Evolutionary conservation across 2,797 vertebrate genomes (phyloP), one percentile per base, ranked within the genome.

Genomic region (Aselliscus stoliczkanus): DNA sequence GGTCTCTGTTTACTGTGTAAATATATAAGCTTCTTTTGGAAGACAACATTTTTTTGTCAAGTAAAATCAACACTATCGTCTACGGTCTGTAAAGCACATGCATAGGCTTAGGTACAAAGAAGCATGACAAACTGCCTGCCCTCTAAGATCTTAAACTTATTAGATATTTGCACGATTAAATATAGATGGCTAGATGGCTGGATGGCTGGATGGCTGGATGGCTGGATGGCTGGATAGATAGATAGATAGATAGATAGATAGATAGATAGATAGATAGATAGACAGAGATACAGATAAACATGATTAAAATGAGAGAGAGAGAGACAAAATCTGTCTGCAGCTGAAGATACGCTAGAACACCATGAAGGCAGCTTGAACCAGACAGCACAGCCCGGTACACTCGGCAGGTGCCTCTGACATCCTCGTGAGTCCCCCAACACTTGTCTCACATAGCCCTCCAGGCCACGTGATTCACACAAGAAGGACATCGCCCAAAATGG

Each of bases 1-100:
- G 20, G 8, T 77, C 58, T 93, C 77, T 93, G 9, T 82, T 90
- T 84, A 70, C n/a, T 23, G 1, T 81, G 27, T 47, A 65, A 96
- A 88, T 81, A 62, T 5, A 84, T 2, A 88, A 58, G 47, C 93
- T 97, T 93, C 83, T 93, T 97, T 90, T 93, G 81, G 83, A 96
- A 96, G 81, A 77, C 73, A 93, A 1, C 27, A 2, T 47, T 47
- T 92, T 92, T 77, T 77, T 69, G 42, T 56, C 70, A 90, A 94
- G 91, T 90, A 75, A 94, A 70, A 90, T 64, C 21, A 50, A 92
- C 23, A 62, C 25, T 54, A 54, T 37, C 64, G 29, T 75, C 58
- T 95, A 54, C 42, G 56, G 44, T 87, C 77, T 93, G 82, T 3
- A 58, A 97, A 62, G 54, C 25, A 87, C 39, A 79, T 10, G 11